Evolutionary conservation across 1,140 invertebrate species (phyloP).

Genomic region (Neelides sp.): DNA sequence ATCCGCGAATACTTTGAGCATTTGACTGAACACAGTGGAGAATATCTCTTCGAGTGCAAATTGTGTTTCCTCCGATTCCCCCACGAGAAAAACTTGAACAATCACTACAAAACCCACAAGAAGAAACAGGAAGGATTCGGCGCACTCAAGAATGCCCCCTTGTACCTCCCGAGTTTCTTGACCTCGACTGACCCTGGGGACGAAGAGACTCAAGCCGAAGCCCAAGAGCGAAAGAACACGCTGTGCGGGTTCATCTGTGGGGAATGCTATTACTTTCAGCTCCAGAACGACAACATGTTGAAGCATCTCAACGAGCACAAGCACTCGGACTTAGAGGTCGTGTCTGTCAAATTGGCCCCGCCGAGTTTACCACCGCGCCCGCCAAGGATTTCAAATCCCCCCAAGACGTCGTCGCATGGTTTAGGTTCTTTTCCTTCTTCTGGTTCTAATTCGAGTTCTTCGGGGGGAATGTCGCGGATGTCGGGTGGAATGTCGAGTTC

Average conservation of each 20-base stretch:
- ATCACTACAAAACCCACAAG: conserved; percentile 35
- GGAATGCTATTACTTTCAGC: conserved; percentile 53
- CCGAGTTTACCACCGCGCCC: too few species aligned
- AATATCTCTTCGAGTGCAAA: conserved; percentile 50
- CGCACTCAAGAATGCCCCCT: too few species aligned
- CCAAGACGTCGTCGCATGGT: too few species aligned
- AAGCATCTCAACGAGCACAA: conserved; percentile 46
- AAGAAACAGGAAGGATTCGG: too few species aligned
- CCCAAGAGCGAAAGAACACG: conserved; percentile 15
- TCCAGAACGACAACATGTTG: conserved; percentile 45
- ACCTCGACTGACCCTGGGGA: not conserved
- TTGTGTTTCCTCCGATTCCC: conserved; percentile 38
- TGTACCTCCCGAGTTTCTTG: too few species aligned
- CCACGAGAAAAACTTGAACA: conserved; percentile 37
- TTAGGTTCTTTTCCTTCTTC: too few species aligned
- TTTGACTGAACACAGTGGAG: conserved; percentile 55
- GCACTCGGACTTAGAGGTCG: conserved; percentile 8
- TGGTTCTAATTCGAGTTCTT: too few species aligned
- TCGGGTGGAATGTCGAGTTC: too few species aligned
- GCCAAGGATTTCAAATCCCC: too few species aligned
- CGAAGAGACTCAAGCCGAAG: conserved; percentile 12
- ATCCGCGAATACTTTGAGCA: conserved; percentile 50
- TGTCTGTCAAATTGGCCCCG: conserved; percentile 3
- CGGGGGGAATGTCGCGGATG: too few species aligned
- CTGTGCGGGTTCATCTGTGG: conserved; percentile 47